These are phyloP conservation scores for Protobothrops flavoviridis DNA, from an alignment of 2,113 vertebrate species.

Conservation along the genomic window DNA sequence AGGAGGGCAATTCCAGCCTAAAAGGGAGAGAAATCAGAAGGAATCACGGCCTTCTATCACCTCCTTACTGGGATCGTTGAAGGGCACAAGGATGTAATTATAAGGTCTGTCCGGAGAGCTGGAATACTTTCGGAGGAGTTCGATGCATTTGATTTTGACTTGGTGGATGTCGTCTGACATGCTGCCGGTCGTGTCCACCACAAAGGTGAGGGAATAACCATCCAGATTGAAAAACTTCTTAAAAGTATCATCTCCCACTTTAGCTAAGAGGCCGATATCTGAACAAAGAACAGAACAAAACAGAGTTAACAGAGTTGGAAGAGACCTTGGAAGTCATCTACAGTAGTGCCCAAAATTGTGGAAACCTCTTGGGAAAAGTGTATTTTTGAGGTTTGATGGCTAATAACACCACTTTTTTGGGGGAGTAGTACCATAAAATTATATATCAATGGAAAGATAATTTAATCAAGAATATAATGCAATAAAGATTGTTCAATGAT, in stretches of 20 bases:
- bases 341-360: too few species aligned
- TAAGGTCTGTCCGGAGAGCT: conserved; percentile 7
- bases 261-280: neutral
- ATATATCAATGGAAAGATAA: too few species aligned
- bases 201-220: conserved; percentile 14
- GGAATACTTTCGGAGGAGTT: neutral
- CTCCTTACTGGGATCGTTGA: conserved; percentile 15
- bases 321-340: neutral
- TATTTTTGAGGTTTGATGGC: too few species aligned
- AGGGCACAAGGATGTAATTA: conserved; percentile 23
- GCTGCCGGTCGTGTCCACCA: conserved; percentile 13
- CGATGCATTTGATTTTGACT: neutral
- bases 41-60: neutral
- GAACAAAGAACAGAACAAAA: neutral
- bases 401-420: too few species aligned
- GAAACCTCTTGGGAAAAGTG: too few species aligned
- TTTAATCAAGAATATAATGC: too few species aligned
- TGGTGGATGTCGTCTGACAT: neutral
- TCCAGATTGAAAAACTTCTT: neutral
- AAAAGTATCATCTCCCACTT: neutral
- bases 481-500: too few species aligned
- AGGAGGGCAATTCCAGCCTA: neutral
- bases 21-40: neutral
- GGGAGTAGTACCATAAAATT: too few species aligned
- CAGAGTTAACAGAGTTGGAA: neutral